Evolutionary conservation across 2,888 invertebrate species (phyloP).

Genomic region (Tipula helvola): DNA sequence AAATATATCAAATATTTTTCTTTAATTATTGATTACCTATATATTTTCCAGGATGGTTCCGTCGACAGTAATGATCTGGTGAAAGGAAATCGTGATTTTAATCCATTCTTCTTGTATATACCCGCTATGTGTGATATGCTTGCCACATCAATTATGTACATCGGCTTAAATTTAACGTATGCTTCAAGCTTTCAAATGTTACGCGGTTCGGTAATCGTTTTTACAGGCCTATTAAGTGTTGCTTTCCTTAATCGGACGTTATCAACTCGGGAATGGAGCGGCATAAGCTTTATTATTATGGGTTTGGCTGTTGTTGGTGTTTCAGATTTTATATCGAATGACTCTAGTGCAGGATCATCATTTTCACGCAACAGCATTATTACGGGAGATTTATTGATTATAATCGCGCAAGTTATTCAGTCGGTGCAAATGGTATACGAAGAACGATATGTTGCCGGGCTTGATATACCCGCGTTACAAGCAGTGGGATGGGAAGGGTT

Average conservation of each 20-base stretch:
- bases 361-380: constrained; percentile 59
- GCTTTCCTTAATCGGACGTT: constrained; percentile 60
- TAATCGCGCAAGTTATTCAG: constrained; percentile 66
- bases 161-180: constrained; percentile 82
- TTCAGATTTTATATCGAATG: constrained; percentile 47
- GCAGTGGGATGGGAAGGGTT: constrained; percentile 91
- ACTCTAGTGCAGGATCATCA: constrained; percentile 29
- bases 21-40: neutral
- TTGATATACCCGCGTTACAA: constrained; percentile 79
- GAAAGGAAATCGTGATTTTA: constrained; percentile 62
- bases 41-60: constrained; percentile 28
- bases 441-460: constrained; percentile 74
- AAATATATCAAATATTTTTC: constrained; percentile 10
- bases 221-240: constrained; percentile 78
- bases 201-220: constrained; percentile 75
- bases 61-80: constrained; percentile 49
- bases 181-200: constrained; percentile 96
- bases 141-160: constrained; percentile 81
- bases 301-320: constrained; percentile 62
- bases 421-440: constrained; percentile 91
- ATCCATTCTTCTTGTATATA: constrained; percentile 64
- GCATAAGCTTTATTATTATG: constrained; percentile 56
- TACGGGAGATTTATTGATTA: constrained; percentile 65
- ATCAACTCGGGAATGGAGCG: constrained; percentile 57
- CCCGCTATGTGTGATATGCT: constrained; percentile 84